Conservation (phyloP, 2,113 vertebrate species). For the Erpornis zantholeuca region DNA sequence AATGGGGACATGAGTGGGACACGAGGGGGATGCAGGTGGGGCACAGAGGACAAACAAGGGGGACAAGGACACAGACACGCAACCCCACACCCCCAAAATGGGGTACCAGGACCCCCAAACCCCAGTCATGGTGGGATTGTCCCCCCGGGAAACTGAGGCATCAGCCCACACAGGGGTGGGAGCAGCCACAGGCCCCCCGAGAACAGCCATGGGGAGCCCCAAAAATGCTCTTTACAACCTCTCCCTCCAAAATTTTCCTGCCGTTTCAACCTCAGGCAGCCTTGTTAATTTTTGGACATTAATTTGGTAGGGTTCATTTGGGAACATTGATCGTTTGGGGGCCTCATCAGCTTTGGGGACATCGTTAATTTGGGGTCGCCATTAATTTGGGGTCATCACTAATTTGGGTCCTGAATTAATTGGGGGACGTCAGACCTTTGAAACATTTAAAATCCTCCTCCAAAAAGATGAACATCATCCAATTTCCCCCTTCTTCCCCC, state of each 20-base stretch:
- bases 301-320: not conserved
- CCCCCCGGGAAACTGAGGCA: not conserved
- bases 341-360: no score
- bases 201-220: not conserved
- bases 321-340: not conserved
- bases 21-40: no score
- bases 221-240: not conserved
- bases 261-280: not conserved
- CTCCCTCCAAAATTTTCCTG: not conserved
- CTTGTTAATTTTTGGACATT: not conserved
- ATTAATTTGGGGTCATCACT: not conserved
- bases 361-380: not conserved
- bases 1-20: not conserved
- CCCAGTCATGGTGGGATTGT: not conserved
- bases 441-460: not conserved
- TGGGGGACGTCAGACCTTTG: not conserved
- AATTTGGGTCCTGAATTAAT: not conserved
- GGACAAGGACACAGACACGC: rapidly evolving
- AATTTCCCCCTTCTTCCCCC: not conserved
- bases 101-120: not conserved
- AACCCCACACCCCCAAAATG: not conserved
- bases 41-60: not conserved
- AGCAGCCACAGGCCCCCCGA: not conserved
- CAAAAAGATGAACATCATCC: rapidly evolving
- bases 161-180: not conserved